Base-by-base conservation (phyloP, 2,888 invertebrate genomes). In the Toxonevra muliebris region DNA sequence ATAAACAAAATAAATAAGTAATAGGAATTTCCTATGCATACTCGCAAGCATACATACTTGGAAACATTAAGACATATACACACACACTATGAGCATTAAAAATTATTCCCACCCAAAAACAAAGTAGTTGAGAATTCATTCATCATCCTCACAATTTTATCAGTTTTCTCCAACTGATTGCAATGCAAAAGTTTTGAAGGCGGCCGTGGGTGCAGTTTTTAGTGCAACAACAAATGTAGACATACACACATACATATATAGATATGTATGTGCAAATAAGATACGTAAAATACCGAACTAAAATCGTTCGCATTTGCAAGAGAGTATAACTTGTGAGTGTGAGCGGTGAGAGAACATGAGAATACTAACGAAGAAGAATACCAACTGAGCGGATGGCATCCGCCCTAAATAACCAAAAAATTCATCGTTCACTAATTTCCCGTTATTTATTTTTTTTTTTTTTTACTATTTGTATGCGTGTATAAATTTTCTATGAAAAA, bases 371-470 rank as follows among this genome's bases (percentile, higher is more conserved):
- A 15, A 12, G 11, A 40, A 41, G 58, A 50, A 58, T n/a, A n/a
- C 19, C 13, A 13, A 58, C 19, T 58, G 64, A 50, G 65, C 58
- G 50, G 50, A 40, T 57, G 64, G 72, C 67, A 72, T 72, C 72
- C 72, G 71, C 71, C 74, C 72, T 67, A 69, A 72, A 71, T 42
- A 71, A 30, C 30, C 19, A 13, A 50, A 19, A 50, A 8, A 1
- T 17, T n/a, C 17, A 54, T 20, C 5, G 9, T 17, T 19, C 43
- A 5, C 42, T 17, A 42, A 2, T 12, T 20, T 30, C 3, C 8
- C 19, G 1, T 43, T 8, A n/a, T 20, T 42, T n/a, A 19, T 20
- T 7, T 15, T 11, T 20, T 62, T 19, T 11, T 20, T 13, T n/a
- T 43, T 20, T 7, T 15, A 12, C 43, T 62, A 19, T 11, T 20